Conservation (phyloP, 2,888 invertebrate genomes). For the Philereme vetulata region DNA sequence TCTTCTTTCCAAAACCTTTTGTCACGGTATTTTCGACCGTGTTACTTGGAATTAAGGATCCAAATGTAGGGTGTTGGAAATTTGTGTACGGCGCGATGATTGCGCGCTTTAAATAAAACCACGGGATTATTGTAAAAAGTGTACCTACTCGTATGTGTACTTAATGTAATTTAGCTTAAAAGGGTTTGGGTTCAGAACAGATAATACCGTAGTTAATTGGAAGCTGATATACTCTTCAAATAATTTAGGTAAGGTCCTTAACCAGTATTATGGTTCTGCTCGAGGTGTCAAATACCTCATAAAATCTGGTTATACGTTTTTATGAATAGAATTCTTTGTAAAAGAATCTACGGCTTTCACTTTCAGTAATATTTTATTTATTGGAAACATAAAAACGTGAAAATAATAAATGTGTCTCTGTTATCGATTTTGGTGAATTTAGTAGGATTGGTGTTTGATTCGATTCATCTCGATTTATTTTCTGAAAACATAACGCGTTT, state of each 20-base stretch:
- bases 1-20: too few species aligned
- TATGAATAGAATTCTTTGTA: too few species aligned
- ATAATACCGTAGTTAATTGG: constrained; percentile 21
- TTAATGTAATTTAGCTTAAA: constrained; percentile 38
- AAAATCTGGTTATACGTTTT: too few species aligned
- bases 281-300: too few species aligned
- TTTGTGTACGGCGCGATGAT: constrained; percentile 27
- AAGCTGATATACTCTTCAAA: constrained; percentile 16
- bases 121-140: constrained; percentile 41
- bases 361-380: background rate
- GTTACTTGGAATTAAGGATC: background rate
- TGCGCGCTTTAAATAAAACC: constrained; percentile 35
- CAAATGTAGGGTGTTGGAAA: constrained; percentile 2
- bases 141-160: constrained; percentile 23
- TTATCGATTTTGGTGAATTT: background rate
- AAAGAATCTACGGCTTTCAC: background rate
- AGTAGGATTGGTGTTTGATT: constrained; percentile 6
- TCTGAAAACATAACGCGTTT: background rate
- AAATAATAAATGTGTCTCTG: constrained; percentile 2
- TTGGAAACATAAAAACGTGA: background rate
- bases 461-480: constrained; percentile 1
- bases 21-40: constrained; percentile 27
- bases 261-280: background rate
- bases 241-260: background rate
- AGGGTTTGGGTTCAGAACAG: constrained; percentile 25